A percentile compares a stretch with the other conserved stretches of the same genome.
Conservation (phyloP, 2,113 vertebrate genomes). For the Conger conger region DNA sequence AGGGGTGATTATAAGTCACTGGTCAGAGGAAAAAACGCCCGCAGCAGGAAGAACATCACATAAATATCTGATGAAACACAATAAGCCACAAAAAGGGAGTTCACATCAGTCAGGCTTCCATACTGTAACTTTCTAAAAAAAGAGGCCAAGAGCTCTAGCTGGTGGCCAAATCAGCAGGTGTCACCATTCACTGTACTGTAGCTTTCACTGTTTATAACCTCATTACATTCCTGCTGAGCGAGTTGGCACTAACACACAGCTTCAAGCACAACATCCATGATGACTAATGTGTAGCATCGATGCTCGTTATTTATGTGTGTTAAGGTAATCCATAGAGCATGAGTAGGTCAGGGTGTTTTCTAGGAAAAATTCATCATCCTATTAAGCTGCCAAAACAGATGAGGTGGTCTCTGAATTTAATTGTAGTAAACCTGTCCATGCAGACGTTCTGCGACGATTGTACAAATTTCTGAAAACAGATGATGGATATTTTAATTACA, state of each 20-base stretch:
- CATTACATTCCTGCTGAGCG: background rate
- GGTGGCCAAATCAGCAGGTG: background rate
- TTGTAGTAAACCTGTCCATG: background rate
- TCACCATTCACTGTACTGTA: background rate
- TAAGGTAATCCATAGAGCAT: conserved; percentile 50
- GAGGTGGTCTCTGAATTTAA: background rate
- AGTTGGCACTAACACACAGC: background rate
- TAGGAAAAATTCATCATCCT: conserved; percentile 32
- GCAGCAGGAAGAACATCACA: conserved; percentile 38
- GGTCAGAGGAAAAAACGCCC: conserved; percentile 18
- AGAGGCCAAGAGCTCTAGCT: background rate
- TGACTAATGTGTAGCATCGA: background rate
- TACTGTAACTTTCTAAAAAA: background rate
- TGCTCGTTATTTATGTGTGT: conserved; percentile 13
- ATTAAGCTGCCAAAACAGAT: conserved; percentile 1
- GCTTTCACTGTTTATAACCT: background rate
- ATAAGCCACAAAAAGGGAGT: conserved; percentile 39
- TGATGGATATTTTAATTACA: background rate
- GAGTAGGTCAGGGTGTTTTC: conserved; percentile 42
- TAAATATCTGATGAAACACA: conserved; percentile 52
- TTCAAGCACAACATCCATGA: background rate
- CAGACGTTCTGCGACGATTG: background rate
- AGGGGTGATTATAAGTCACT: conserved; percentile 48
- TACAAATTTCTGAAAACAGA: conserved; percentile 54
- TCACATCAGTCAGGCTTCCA: background rate